Conservation (phyloP, 2,888 invertebrate species). For the Drosophila infuscata region DNA sequence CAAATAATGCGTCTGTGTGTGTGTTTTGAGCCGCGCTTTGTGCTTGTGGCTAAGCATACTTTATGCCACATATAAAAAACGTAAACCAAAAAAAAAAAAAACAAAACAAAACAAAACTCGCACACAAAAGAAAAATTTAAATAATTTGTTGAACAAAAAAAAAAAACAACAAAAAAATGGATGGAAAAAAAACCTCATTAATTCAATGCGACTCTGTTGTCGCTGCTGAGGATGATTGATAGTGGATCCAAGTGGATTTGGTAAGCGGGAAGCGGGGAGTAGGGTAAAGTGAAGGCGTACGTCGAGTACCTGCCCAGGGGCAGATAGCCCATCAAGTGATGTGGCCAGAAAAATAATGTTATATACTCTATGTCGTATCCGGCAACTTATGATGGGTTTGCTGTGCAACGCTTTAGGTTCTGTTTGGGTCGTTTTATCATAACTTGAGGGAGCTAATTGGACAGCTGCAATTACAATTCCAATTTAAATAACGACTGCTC, state of each 20-base stretch:
- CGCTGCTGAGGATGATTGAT: slow-evolving; percentile 50
- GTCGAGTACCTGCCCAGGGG: slow-evolving; percentile 45
- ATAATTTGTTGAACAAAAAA: slow-evolving; percentile 63
- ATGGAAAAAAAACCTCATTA: slow-evolving; percentile 52
- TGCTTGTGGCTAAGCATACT: slow-evolving; percentile 54
- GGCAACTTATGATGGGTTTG: slow-evolving; percentile 32
- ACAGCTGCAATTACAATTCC: slow-evolving; percentile 28
- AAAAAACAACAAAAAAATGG: slow-evolving; percentile 30
- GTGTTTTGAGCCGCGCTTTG: slow-evolving; percentile 34
- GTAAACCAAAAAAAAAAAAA: slow-evolving; percentile 45
- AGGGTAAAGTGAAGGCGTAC: slow-evolving; percentile 1
- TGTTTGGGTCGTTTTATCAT: slow-evolving; percentile 23
- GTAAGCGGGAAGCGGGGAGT: not conserved
- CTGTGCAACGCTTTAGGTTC: slow-evolving; percentile 18
- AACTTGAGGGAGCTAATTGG: slow-evolving; percentile 17
- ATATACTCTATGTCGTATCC: slow-evolving; percentile 32
- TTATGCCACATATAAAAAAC: slow-evolving; percentile 44
- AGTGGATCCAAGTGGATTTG: slow-evolving; percentile 29
- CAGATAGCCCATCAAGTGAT: slow-evolving; percentile 37
- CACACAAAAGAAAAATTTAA: slow-evolving; percentile 65
- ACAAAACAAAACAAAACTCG: slow-evolving; percentile 33
- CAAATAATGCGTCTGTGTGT: slow-evolving; percentile 24
- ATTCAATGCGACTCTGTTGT: slow-evolving; percentile 57
- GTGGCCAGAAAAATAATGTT: slow-evolving; percentile 21
- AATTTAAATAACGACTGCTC: slow-evolving; percentile 1